Base-by-base conservation (phyloP, 1,140 invertebrate genomes). In the Adoxophyes honmai region DNA sequence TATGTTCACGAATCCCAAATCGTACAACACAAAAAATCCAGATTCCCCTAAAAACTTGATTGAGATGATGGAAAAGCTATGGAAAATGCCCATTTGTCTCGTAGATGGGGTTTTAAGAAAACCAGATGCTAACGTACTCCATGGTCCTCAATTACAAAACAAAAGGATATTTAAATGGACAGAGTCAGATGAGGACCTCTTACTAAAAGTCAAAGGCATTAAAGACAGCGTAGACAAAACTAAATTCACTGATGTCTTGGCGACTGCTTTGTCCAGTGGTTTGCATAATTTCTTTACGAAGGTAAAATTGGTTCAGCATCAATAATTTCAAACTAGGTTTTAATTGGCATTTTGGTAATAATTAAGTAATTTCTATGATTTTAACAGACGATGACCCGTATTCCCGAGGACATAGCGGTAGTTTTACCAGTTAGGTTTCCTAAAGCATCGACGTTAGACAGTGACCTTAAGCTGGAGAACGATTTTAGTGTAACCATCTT, bases 181-280 rank as follows among this genome's bases (percentile, higher is more conserved):
- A 34, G 62, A 83, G 15, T 68, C 73, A 0, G 67, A 81, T 33
- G 69, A 83, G 39, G 73, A 84, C 62, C 60, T 86, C 34, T 66
- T 86, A 18, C 21, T 52, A 10, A 78, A 78, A 63, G 73, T 87
- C 4, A 88, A 87, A 66, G 73, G 81, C 52, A 80, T 88, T 52
- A 89, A 89, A 58, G 64, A 73, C 10, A 64, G 59, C 42, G 56
- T 72, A 16, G 59, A 67, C 6, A 64, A 68, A 34, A 60, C 73
- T 6, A 77, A 75, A 28, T 88, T 89, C 68, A 75, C 80, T 4
- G 88, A 90, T 67, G 70, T 90, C 21, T 66, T 90, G 55, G 63
- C 75, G 6, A 73, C 77, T 18, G 76, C 86, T 11, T 34, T 90
- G 7, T 87, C 87, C 4, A 68, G 66, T 52, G 83, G 83, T 15